Conservation (phyloP, 2,113 vertebrate genomes). For the Circaetus cinerascens region DNA sequence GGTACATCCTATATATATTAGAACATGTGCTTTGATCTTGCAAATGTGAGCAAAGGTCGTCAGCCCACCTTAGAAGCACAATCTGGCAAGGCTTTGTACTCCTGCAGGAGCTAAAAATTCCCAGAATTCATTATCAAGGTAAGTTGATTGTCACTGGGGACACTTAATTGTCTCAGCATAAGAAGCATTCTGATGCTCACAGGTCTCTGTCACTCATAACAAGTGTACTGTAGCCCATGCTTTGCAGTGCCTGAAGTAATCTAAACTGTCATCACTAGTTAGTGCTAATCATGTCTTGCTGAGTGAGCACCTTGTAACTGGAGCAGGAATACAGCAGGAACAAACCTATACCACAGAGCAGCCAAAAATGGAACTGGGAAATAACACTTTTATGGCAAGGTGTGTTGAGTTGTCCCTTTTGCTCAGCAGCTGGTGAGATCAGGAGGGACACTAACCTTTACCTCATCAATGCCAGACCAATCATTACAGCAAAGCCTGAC, state of each 20-base stretch:
- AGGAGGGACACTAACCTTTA: neutral
- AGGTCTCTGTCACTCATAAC: neutral
- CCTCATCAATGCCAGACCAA: neutral
- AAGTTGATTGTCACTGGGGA: neutral
- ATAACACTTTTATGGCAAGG: accelerated
- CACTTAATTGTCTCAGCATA: neutral
- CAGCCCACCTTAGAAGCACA: neutral
- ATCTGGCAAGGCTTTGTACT: neutral
- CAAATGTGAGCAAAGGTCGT: neutral
- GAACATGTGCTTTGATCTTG: neutral
- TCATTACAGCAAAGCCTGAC: accelerated
- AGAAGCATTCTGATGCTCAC: neutral
- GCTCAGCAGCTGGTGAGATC: neutral
- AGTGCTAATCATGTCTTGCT: neutral
- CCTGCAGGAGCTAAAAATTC: neutral
- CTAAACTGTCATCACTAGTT: neutral
- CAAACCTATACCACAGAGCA: neutral
- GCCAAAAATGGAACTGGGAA: neutral
- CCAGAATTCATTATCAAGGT: neutral
- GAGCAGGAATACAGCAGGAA: neutral
- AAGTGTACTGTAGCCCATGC: neutral
- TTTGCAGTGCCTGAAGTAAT: neutral
- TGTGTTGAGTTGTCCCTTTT: neutral
- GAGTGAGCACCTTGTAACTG: neutral
- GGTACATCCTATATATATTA: neutral